Percentiles rank a stretch among this genome's conserved stretches.
phyloP scores from a whole-genome alignment of 2,797 vertebrate species.

The Crenichthys baileyi region DNA sequence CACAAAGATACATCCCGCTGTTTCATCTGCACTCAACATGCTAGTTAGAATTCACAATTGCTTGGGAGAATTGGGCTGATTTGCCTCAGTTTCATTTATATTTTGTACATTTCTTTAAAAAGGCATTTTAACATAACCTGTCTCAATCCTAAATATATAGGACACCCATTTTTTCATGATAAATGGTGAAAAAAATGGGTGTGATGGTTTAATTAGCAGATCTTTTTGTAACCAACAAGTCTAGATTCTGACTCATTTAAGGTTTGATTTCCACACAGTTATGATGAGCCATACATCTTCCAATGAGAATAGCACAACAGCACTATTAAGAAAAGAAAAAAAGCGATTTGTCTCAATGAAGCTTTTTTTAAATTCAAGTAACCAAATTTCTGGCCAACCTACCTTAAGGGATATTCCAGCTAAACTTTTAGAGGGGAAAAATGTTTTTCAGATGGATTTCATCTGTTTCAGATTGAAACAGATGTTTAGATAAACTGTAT shows the following conservation, averaged over 20 bases:
- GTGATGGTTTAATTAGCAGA: background rate
- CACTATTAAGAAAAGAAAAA: constrained; percentile 11
- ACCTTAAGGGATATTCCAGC: constrained; percentile 44
- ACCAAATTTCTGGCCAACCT: constrained; percentile 40
- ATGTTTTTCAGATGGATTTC: background rate
- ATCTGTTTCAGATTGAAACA: too few relatives aligned
- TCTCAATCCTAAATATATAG: background rate
- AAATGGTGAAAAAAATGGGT: background rate
- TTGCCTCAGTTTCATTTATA: background rate
- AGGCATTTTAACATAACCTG: background rate
- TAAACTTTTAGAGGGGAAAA: constrained; percentile 46
- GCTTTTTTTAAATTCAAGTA: constrained; percentile 44
- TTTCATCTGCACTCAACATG: background rate
- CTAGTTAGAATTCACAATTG: background rate
- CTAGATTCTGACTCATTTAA: background rate
- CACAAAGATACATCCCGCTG: constrained; percentile 21
- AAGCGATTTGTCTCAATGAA: constrained; percentile 35
- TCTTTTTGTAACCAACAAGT: constrained; percentile 1
- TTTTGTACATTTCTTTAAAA: too few relatives aligned
- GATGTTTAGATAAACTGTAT: too few relatives aligned
- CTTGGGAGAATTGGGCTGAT: too few relatives aligned
- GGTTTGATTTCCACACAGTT: constrained; percentile 12
- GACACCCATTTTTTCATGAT: too few relatives aligned
- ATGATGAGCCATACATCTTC: constrained; percentile 9
- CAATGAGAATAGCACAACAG: constrained; percentile 13